Evolutionary conservation across 1,140 invertebrate genomes (phyloP), one percentile per base, ranked within the genome.

Genomic region (Drosophila tropicalis): DNA sequence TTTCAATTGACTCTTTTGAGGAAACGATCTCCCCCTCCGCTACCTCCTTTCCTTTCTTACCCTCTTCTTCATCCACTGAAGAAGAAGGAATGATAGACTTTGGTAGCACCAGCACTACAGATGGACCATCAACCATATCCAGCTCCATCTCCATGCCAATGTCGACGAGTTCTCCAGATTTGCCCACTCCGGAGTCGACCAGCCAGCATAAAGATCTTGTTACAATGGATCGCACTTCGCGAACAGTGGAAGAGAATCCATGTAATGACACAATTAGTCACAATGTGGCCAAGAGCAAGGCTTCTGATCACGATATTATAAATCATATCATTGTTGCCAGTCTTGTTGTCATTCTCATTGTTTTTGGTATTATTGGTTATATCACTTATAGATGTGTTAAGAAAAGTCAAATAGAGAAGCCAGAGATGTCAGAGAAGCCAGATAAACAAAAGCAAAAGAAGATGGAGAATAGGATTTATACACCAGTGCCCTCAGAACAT

Each of bases 401-500:
- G 2, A 29, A 29, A 29, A 29, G 6, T 29, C 0, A 29, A 29
- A 29, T 29, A 6, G 29, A 29, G 1, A 5, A 29, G 29, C 29
- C 29, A 29, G 29, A 29, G 29, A 29, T 29, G 29, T 5, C 5
- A 29, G 29, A 6, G 29, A 29, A 29, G 29, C 29, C 36, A 3
- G 36, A 39, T 10, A 39, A 12, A 39, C 36, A 44, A n/a, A 44
- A 15, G 5, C 29, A 9, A 10, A n/a, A 10, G 13, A 57, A 57
- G 29, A 57, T 9, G 9, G n/a, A 34, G 15, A 57, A 57, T 2
- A 57, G 15, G 32, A 9, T 15, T 10, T 58, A 58, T 12, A 15
- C 32, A 3, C 15, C n/a, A 17, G 56, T 58, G n/a, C 56, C 56
- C 17, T 58, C 56, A 10, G 56, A 58, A 4, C 56, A n/a, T 5